Evolutionary conservation across 2,888 invertebrate species (phyloP), one percentile per base, ranked within the genome.

Genomic region (Morpho helenor): DNA sequence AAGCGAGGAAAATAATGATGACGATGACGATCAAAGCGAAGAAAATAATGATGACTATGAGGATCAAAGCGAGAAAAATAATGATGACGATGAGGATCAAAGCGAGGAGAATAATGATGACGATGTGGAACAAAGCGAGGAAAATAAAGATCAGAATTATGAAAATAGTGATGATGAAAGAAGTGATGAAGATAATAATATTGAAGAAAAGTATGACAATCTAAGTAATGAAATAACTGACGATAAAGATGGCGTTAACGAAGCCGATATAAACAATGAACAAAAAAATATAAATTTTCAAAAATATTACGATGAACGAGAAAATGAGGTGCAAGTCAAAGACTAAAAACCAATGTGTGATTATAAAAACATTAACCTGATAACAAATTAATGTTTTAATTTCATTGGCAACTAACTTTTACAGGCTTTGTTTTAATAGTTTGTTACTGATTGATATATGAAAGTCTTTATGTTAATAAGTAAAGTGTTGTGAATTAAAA

Each of bases 331-430:
- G 76, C 79, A 73, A 65, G 73, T 57, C 63, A 60, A 23, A 60
- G 50, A 54, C 40, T 63, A 68, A 75, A 76, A 74, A 70, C 69
- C 61, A 74, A 67, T 5, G 69, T 71, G 65, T 68, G 56, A 63
- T 63, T 60, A 57, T 66, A 60, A 64, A 66, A 52, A 23, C 9
- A 6, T 46, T 46, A 57, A 57, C 44, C 48, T 46, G 31, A 59
- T 59, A 63, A 60, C 57, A 49, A 54, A 53, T 50, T 50, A 49
- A 57, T 52, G 49, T 58, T 69, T 67, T 51, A 61, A 63, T 58
- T 63, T 71, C 71, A 83, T 83, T 82, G 82, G 82, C 82, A 41
- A 81, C 82, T 83, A 83, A 84, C 77, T 61, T 43, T 22, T 42
- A 9, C 42, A 49, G 45, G 49, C 49, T 58, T 60, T 2, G 31